Percentiles rank a stretch among this genome's conserved stretches.
Evolutionary conservation across 2,888 invertebrate genomes (phyloP).

Genomic region (Caenorhabditis angaria): DNA sequence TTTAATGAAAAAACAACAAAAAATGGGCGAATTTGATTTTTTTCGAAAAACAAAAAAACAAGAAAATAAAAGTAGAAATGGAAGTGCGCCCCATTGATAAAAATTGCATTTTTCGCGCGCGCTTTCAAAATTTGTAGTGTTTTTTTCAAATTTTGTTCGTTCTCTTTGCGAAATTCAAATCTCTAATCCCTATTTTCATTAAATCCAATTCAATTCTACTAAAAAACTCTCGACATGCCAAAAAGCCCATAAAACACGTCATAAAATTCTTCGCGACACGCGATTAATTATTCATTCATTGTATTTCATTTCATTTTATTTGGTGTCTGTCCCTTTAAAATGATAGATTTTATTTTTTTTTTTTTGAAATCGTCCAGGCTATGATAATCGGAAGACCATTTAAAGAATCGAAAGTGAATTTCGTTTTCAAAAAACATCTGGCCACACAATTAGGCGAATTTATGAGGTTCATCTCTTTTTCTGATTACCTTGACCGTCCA

Average conservation of each 20-base stretch:
- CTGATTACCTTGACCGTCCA: slow-evolving; percentile 48
- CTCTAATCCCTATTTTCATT: neutral
- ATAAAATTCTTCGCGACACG: slow-evolving; percentile 3
- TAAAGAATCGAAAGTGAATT: slow-evolving; percentile 3
- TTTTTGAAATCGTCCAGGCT: neutral
- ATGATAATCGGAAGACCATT: slow-evolving; percentile 4
- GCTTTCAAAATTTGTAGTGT: no score
- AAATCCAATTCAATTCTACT: neutral
- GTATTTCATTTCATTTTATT: no score
- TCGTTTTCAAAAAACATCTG: slow-evolving; percentile 7
- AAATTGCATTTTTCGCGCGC: no score
- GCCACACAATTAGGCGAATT: neutral
- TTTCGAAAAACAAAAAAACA: no score
- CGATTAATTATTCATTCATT: neutral
- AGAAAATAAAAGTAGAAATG: no score
- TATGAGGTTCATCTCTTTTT: slow-evolving; percentile 2
- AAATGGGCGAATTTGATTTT: no score
- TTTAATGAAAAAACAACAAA: no score
- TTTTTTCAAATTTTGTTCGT: no score
- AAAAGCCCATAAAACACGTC: neutral
- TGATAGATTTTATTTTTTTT: neutral
- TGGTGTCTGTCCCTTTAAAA: neutral
- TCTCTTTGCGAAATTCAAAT: no score
- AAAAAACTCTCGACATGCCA: slow-evolving; percentile 4
- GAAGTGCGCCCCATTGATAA: no score